Conservation (phyloP, 2,797 vertebrate genomes). For the Aeoliscus strigatus region DNA sequence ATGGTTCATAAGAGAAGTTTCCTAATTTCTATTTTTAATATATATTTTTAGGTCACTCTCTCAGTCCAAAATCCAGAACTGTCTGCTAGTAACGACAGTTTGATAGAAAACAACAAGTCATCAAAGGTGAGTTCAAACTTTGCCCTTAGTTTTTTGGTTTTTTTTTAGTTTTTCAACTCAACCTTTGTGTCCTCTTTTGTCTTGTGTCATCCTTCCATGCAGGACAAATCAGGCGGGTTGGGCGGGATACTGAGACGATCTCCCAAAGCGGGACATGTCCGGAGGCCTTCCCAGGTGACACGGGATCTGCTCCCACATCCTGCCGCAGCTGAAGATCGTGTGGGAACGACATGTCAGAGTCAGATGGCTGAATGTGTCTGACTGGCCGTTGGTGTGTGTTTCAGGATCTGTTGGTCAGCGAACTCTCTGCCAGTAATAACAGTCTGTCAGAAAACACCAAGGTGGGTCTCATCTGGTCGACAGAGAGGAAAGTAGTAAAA, state of each 20-base stretch:
- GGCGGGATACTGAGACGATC: slow-evolving; percentile 38
- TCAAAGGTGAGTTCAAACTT: slow-evolving; percentile 38
- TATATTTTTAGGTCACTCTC: slow-evolving; percentile 22
- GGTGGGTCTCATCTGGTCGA: slow-evolving; percentile 28
- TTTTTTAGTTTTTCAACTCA: not conserved
- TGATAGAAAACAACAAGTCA: slow-evolving; percentile 33
- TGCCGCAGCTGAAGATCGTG: not conserved
- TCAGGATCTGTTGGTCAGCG: slow-evolving; percentile 47
- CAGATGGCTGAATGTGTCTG: not conserved
- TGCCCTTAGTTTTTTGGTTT: not conserved
- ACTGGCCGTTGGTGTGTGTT: slow-evolving; percentile 16
- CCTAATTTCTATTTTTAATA: no score
- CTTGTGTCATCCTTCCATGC: not conserved
- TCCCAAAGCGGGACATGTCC: slow-evolving; percentile 34
- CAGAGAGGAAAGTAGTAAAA: no score
- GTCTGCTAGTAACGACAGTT: slow-evolving; percentile 39
- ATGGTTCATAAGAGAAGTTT: no score
- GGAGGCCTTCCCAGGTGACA: slow-evolving; percentile 51
- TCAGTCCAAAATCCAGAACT: slow-evolving; percentile 23
- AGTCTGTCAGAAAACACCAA: slow-evolving; percentile 33
- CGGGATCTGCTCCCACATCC: not conserved
- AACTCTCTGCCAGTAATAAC: slow-evolving; percentile 25
- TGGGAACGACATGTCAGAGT: not conserved
- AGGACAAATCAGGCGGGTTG: slow-evolving; percentile 47
- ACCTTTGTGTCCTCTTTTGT: not conserved